These are phyloP conservation scores for Bombus impatiens DNA, from an alignment of 1,140 invertebrate species.

Conservation along the genomic window DNA sequence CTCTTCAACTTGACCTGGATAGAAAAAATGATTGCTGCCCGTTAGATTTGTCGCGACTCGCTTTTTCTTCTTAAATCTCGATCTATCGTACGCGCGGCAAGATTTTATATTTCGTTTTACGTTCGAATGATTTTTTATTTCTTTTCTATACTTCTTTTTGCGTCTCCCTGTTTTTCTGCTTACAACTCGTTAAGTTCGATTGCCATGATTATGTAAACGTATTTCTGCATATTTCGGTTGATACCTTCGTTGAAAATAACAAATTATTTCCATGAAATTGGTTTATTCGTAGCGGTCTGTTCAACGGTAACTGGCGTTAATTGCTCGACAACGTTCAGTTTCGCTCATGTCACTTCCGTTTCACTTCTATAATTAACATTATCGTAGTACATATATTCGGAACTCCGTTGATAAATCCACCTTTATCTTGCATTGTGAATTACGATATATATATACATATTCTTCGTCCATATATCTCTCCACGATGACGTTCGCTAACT, in stretches of 20 bases:
- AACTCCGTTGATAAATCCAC: constrained; percentile 15
- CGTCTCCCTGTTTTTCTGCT: background rate
- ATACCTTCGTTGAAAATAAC: background rate
- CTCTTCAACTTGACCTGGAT: constrained; percentile 80
- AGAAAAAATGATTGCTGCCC: constrained; percentile 26
- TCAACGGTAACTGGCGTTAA: background rate
- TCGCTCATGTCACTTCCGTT: too few species aligned
- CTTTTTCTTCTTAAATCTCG: background rate
- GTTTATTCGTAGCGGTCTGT: background rate
- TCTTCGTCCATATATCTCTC: background rate
- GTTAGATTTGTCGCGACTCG: background rate
- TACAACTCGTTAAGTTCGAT: background rate
- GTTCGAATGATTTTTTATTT: background rate
- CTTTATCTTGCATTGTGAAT: constrained; percentile 51
- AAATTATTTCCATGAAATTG: too few species aligned
- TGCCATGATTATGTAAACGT: too few species aligned
- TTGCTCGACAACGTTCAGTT: background rate
- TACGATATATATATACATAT: constrained; percentile 24
- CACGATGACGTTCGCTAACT: background rate
- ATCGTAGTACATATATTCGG: background rate
- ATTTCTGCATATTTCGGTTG: background rate
- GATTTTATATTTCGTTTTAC: too few species aligned
- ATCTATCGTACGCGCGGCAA: background rate
- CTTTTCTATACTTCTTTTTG: background rate
- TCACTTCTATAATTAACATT: constrained; percentile 4